These are phyloP conservation scores for Mesorhabditis sp. DNA, from an alignment of 2,888 invertebrate genomes.

Conservation along the genomic window DNA sequence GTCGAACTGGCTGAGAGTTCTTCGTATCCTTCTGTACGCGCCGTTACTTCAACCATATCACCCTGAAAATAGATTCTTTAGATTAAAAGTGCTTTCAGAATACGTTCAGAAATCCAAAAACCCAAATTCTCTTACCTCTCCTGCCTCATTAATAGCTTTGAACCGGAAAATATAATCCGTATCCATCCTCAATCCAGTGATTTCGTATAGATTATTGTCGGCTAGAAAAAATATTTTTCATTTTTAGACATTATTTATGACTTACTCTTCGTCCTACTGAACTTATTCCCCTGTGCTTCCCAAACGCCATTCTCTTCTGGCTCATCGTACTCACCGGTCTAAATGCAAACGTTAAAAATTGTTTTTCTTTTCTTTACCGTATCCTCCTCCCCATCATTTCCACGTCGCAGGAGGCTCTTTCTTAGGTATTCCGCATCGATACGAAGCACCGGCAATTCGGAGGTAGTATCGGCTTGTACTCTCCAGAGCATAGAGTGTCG, in stretches of 20 bases:
- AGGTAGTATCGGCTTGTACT: conserved; percentile 18
- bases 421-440: not conserved
- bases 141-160: conserved; percentile 45
- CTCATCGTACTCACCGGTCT: conserved; percentile 17
- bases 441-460: not conserved
- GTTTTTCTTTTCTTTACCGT: no score
- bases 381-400: no score
- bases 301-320: conserved; percentile 15
- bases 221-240: conserved; percentile 19
- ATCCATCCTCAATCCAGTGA: conserved; percentile 41
- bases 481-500: conserved; percentile 42
- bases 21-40: not conserved
- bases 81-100: not conserved
- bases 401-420: not conserved
- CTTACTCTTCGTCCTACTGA: conserved; percentile 6
- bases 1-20: not conserved
- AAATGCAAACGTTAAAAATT: not conserved
- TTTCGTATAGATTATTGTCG: conserved; percentile 35
- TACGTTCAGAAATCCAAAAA: no score
- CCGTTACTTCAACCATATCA: not conserved
- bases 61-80: not conserved
- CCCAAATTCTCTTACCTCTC: conserved; percentile 11
- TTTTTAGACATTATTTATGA: not conserved
- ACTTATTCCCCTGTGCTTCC: conserved; percentile 12
- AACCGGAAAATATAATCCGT: conserved; percentile 50